Evolutionary conservation across 2,888 invertebrate species (phyloP).

Genomic region (Ethmia dodecea): DNA sequence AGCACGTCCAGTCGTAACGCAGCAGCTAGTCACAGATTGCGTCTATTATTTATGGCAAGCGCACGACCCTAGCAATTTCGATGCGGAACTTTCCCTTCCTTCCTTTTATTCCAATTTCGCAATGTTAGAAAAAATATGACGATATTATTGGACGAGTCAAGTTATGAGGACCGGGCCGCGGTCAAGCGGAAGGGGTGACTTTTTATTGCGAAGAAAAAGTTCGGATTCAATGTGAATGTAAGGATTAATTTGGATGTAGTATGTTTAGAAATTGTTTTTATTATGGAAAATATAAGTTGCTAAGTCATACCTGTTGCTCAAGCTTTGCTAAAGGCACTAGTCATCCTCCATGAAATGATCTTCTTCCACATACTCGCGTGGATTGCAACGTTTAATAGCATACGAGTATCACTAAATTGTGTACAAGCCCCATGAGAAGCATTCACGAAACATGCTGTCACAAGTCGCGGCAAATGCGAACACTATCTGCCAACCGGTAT

Average conservation of each 20-base stretch:
- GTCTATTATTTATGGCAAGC: conserved; percentile 68
- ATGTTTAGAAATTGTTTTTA: neutral
- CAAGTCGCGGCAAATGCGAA: no score
- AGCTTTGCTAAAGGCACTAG: no score
- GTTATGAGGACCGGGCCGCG: conserved; percentile 50
- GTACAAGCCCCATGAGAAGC: no score
- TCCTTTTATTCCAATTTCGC: conserved; percentile 68
- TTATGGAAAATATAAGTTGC: neutral
- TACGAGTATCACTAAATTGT: no score
- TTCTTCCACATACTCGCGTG: no score
- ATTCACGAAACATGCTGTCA: no score
- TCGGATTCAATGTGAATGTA: no score
- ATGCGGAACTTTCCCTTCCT: conserved; percentile 59
- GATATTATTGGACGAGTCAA: conserved; percentile 67
- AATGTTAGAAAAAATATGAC: conserved; percentile 73
- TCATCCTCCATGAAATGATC: no score
- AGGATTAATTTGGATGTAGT: no score
- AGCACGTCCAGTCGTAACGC: conserved; percentile 17
- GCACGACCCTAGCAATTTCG: conserved; percentile 65
- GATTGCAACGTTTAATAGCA: no score
- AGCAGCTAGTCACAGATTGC: conserved; percentile 58
- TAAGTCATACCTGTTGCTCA: no score
- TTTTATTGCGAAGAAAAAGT: conserved; percentile 46
- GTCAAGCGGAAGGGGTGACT: conserved; percentile 62
- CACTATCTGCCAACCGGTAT: no score